Percentiles rank a stretch among this genome's conserved stretches.
Evolutionary conservation across 53 echinoderm and acorn worm genomes (phyloP).

Genomic region (Mesocentrotus franciscanus): DNA sequence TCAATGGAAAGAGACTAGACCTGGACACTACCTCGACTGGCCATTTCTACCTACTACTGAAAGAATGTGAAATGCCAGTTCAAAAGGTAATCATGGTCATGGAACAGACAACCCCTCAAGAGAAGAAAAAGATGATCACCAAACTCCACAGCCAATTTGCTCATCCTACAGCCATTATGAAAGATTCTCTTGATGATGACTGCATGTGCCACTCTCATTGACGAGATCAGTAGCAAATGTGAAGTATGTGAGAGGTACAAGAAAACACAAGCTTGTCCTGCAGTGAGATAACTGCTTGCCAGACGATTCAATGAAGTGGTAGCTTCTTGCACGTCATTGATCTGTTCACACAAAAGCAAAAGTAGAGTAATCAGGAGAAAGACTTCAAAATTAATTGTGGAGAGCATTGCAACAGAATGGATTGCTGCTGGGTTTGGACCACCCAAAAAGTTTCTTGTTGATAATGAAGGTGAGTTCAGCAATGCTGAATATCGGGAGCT

Average conservation of each 20-base stretch:
- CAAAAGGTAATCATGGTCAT: slow-evolving; percentile 59
- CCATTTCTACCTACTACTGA: slow-evolving; percentile 67
- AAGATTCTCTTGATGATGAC: slow-evolving; percentile 57
- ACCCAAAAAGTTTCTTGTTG: slow-evolving; percentile 48
- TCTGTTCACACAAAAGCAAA: slow-evolving; percentile 66
- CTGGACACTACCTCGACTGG: slow-evolving; percentile 62
- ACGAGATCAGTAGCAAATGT: slow-evolving; percentile 55
- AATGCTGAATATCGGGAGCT: slow-evolving; percentile 47
- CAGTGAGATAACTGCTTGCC: slow-evolving; percentile 63
- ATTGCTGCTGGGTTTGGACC: slow-evolving; percentile 71
- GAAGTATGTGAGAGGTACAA: slow-evolving; percentile 60
- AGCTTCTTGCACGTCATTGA: slow-evolving; percentile 74
- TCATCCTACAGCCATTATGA: slow-evolving; percentile 60
- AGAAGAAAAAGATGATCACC: slow-evolving; percentile 64
- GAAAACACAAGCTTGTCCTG: slow-evolving; percentile 68
- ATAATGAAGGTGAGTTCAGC: slow-evolving; percentile 57
- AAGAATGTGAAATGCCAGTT: slow-evolving; percentile 17
- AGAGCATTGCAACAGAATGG: slow-evolving; percentile 67
- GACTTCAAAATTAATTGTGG: slow-evolving; percentile 55
- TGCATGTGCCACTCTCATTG: slow-evolving; percentile 8
- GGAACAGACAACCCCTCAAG: slow-evolving; percentile 44
- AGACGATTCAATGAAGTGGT: slow-evolving; percentile 74
- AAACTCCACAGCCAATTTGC: slow-evolving; percentile 69
- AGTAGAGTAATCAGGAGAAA: slow-evolving; percentile 63
- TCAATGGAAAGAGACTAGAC: slow-evolving; percentile 62